Evolutionary conservation across 2,888 invertebrate species (phyloP), one percentile per base, ranked within the genome.

Genomic region (Synergus laeviventris): DNA sequence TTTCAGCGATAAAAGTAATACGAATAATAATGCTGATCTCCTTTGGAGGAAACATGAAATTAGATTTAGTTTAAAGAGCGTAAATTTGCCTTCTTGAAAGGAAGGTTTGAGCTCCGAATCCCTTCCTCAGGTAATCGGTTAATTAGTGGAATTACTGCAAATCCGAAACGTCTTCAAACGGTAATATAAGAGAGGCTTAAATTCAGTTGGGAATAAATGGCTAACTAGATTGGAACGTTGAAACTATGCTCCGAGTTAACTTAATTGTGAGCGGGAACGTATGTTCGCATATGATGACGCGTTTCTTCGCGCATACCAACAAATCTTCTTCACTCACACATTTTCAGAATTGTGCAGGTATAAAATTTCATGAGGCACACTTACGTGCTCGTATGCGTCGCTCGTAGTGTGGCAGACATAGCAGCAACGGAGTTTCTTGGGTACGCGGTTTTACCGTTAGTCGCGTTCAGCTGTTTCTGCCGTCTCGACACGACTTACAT

Each of bases 391-490:
- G 78, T 79, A 83, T 81, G 84, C 81, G 85, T 81, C 76, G 56
- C 74, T 64, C 74, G 79, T 84, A 82, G 80, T 81, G 80, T 79
- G 82, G 81, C 82, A 83, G 74, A 74, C 74, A 79, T 80, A 78
- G 78, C 85, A 84, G 85, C 85, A 87, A 85, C 86, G 86, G 86
- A 86, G 87, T 86, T 87, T 88, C 86, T 88, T 88, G 81, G 84
- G 85, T 88, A 87, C 86, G 84, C 84, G 86, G 86, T 82, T 86
- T 88, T 89, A 89, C 89, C 89, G 89, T 89, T 89, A 89, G 81
- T 79, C 76, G 78, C 77, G 78, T 81, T 81, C 78, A 78, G 76
- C 74, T 78, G 73, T 74, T 73, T 66, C 64, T 62, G 76, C 78
- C 74, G 76, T 74, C 42, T 60, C 66, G 79, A 56, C 49, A 36